Evolutionary conservation across 2,888 invertebrate genomes (phyloP), one percentile per base, ranked within the genome.

Genomic region (Lissonota sp.): DNA sequence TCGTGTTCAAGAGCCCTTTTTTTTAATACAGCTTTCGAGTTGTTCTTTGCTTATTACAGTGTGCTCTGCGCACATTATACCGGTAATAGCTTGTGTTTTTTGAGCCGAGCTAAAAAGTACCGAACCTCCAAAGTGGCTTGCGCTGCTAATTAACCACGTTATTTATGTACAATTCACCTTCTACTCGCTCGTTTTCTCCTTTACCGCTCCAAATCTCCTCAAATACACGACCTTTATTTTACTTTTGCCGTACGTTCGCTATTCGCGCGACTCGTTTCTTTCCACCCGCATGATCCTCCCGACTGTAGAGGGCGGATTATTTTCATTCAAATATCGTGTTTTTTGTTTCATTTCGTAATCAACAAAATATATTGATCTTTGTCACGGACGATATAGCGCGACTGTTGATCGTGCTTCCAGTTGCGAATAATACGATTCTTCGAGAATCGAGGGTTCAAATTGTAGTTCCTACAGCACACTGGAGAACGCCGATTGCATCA

Each of bases 81-180:
- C 39, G 66, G 63, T 64, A 84, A 86, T 85, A 87, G 86, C 85
- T 84, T 74, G 81, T 75, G 75, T 71, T 67, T 40, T 55, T 26
- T 7, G 14, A 66, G 66, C 57, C 66, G 74, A 58, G 74, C 42
- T 64, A 73, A 73, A 26, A 73, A 73, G 73, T 73, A 73, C 73
- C 73, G 53, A 73, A 60, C 55, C 69, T 55, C 84, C 87, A 87
- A 89, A 90, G 91, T 89, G 88, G 88, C 87, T 74, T 84, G 49
- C 85, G 88, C 87, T 88, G 90, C 90, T 91, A 90, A 91, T 91
- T 91, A 91, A 89, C 89, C 89, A 89, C 90, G 89, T 90, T 90
- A 89, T 90, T 89, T 88, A 87, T 90, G 89, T 85, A 87, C 86
- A 84, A 83, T 85, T 84, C 83, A 72, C 58, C 73, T 71, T 73